Evolutionary conservation across 2,888 invertebrate species (phyloP).

Genomic region (Stratiomys singularior): DNA sequence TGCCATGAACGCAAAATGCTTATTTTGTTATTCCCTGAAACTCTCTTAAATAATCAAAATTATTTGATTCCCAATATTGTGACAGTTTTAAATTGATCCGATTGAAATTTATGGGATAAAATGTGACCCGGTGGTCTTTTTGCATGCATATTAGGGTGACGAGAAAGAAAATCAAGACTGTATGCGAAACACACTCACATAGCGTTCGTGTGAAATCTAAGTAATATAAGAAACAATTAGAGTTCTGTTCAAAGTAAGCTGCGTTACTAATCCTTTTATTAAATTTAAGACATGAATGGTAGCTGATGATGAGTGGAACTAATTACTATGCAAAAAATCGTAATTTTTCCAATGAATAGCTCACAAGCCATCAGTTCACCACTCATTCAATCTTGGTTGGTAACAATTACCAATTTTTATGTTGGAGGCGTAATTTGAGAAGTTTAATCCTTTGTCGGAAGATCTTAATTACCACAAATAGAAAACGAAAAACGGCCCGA

Average conservation of each 20-base stretch:
- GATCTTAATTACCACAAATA: slow-evolving; percentile 41
- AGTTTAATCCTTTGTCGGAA: slow-evolving; percentile 42
- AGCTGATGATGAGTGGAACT: not conserved
- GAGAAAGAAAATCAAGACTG: too few relatives aligned
- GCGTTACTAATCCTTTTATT: too few relatives aligned
- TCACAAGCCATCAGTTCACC: slow-evolving; percentile 35
- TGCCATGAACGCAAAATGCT: not conserved
- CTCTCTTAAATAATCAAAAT: slow-evolving; percentile 20
- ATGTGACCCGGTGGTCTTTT: too few relatives aligned
- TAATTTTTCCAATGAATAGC: slow-evolving; percentile 26
- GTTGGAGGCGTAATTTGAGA: slow-evolving; percentile 45
- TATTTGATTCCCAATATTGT: not conserved
- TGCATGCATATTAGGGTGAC: too few relatives aligned
- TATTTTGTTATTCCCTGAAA: not conserved
- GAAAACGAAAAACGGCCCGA: not conserved
- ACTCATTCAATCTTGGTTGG: slow-evolving; percentile 1
- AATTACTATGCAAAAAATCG: not conserved
- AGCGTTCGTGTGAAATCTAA: too few relatives aligned
- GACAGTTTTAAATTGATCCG: not conserved
- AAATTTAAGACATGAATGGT: too few relatives aligned
- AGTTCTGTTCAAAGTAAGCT: too few relatives aligned
- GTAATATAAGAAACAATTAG: too few relatives aligned
- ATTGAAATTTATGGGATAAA: not conserved
- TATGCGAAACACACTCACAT: too few relatives aligned
- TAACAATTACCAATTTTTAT: slow-evolving; percentile 40